Base-by-base conservation (phyloP, 2,888 invertebrate species). In the Sinhomidia bicolor region DNA sequence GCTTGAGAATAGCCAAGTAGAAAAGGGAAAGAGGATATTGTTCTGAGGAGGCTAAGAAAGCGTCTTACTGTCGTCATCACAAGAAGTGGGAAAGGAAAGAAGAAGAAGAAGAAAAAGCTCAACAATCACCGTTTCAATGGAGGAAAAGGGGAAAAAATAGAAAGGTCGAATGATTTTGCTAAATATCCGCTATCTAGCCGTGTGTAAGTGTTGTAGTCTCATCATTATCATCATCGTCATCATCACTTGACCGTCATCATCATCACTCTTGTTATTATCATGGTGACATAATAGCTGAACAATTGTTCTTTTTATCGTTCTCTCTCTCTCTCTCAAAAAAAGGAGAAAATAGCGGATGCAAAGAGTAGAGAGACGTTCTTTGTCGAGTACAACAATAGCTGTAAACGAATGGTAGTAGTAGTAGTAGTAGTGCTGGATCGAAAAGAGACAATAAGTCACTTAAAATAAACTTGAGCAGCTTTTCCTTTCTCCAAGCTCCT, bases 111-210 rank as follows among this genome's bases (percentile, higher is more conserved):
- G 57, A 36, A 57, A 41, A 78, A 85, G 29, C 74, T 62, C 62
- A 85, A 78, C 29, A 85, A 76, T 76, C 60, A 76, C 74, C 17
- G 51, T 32, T 71, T 51, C 29, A 83, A 54, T 54, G 23, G 54
- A 6, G 20, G 20, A 62, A 62, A 32, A 32, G 32, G 7, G 76
- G 32, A 54, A 51, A 54, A 44, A 47, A 65, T 23, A 9, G 36
- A 32, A 47, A 20, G 76, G 41, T 60, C 20, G 76, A 78, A 78
- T 68, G 85, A 85, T 65, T 85, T 78, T 85, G 51, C 47, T 51
- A 65, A 78, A 85, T 85, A 85, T 85, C 78, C 78, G 65, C 51
- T 65, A 65, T 29, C 20, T 26, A 47, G 10, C 1, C 9, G 47
- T 47, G 47, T 14, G 10, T 47, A 14, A 1, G 47, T 6, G 47